Percentiles rank a stretch among this genome's conserved stretches.
phyloP scores from a whole-genome alignment of 2,888 invertebrate genomes.

The Amphimallon solstitiale region DNA sequence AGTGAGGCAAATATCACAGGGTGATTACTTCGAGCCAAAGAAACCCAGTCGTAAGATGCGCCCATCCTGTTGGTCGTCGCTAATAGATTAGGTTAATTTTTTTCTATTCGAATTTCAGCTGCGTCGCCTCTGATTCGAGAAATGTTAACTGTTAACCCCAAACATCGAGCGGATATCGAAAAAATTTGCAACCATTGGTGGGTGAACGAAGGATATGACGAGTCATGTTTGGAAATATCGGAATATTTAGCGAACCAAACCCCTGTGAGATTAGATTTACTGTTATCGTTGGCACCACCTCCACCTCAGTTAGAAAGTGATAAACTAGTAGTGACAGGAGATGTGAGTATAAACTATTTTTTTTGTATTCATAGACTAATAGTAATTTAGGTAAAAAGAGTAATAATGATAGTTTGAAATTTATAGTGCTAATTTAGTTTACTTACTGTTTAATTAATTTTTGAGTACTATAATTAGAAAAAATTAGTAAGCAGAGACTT shows the following conservation, averaged over 20 bases:
- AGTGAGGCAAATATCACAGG: slow-evolving; percentile 95
- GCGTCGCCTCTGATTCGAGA: slow-evolving; percentile 94
- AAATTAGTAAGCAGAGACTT: no score
- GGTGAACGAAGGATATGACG: slow-evolving; percentile 89
- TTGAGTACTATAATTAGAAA: no score
- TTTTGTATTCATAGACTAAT: background rate
- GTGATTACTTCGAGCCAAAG: slow-evolving; percentile 97
- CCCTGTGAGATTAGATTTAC: slow-evolving; percentile 86
- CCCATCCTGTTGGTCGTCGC: background rate
- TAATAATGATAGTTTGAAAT: no score
- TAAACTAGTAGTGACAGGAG: slow-evolving; percentile 75
- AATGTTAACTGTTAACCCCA: slow-evolving; percentile 93
- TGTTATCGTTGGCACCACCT: slow-evolving; percentile 86
- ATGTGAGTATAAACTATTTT: slow-evolving; percentile 51
- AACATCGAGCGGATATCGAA: slow-evolving; percentile 89
- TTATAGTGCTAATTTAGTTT: no score
- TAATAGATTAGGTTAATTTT: slow-evolving; percentile 4
- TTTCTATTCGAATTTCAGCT: slow-evolving; percentile 67
- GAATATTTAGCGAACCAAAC: slow-evolving; percentile 91
- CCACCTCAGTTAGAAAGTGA: slow-evolving; percentile 78
- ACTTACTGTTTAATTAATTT: no score
- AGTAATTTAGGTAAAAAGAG: background rate
- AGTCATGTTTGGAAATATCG: slow-evolving; percentile 84
- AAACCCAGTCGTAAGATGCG: slow-evolving; percentile 83
- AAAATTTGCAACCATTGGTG: slow-evolving; percentile 97